phyloP scores from a whole-genome alignment of 2,113 vertebrate genomes.

The Oncorhynchus nerka region DNA sequence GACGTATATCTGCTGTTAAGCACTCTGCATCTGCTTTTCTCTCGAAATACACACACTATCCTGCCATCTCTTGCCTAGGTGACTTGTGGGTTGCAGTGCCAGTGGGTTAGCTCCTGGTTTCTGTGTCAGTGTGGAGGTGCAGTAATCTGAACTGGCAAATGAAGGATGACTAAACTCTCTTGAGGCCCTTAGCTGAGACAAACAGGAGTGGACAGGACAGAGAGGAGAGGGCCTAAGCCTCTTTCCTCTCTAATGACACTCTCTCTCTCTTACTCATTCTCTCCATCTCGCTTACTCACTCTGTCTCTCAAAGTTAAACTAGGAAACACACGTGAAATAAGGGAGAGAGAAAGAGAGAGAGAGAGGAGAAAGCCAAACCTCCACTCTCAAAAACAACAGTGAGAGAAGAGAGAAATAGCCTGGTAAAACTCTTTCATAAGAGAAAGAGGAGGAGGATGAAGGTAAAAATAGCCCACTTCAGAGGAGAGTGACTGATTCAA shows the following conservation, averaged over 20 bases:
- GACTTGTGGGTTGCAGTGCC: not conserved
- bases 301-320: not conserved
- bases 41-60: not conserved
- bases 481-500: conserved; percentile 23
- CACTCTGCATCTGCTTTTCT: not conserved
- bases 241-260: not conserved
- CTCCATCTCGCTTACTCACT: not conserved
- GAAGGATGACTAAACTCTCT: not conserved
- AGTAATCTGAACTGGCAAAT: not conserved
- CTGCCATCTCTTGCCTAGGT: not conserved
- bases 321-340: not conserved
- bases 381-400: no score
- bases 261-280: not conserved
- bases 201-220: conserved; percentile 20
- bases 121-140: not conserved
- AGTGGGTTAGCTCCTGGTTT: not conserved
- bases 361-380: not conserved
- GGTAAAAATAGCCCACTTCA: not conserved
- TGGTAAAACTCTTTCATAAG: not conserved
- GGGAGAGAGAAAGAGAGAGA: not conserved
- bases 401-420: not conserved
- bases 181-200: conserved; percentile 8
- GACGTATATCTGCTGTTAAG: not conserved
- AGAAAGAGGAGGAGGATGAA: not conserved
- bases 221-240: conserved; percentile 10